Base-by-base conservation (phyloP, 1,140 invertebrate species). In the Choristoneura fumiferana region DNA sequence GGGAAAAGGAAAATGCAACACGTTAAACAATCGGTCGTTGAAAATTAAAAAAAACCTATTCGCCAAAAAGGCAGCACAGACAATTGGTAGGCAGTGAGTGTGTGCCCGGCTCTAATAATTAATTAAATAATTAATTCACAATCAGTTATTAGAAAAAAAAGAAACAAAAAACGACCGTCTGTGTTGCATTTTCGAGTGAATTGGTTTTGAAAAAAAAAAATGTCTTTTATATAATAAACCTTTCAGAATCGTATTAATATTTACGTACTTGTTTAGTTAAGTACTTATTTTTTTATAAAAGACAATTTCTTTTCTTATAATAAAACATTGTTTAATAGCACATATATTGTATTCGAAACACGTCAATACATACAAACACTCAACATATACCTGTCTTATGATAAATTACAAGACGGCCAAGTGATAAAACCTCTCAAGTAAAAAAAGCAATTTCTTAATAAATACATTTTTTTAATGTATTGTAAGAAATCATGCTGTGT, bases 51-150 rank as follows among this genome's bases (percentile, higher is more conserved):
- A 67, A 45, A 53, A 43, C 56, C 55, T 65, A 69, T 64, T 76
- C 81, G 83, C 83, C 78, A 81, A 88, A 87, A 88, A 78, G 80
- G 76, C 83, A 88, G 69, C 85, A 88, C 85, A 88, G 85, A 88
- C 85, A 67, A 67, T 22, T 59, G 13, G 54, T 49, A 49, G 43
- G 43, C 43, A 49, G 43, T n/a, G n/a, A n/a, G n/a, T 40, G 34
- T 58, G 43, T 52, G 57, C 57, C 55, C 38, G 22, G 13, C 38
- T 29, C 39, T 54, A 62, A 39, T 54, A 63, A 67, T 39, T 52
- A 56, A 15, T 55, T 40, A 64, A 63, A 56, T 38, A 40, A 33
- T 57, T 37, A 45, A 60, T 18, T 13, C 55, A 1, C 36, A 59
- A 56, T 15, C 43, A 8, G 12, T 49, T 53, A 29, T 40, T 39